A percentile compares a stretch with the other conserved stretches of the same genome.
phyloP scores from a whole-genome alignment of 2,888 invertebrate species.

The Caenorhabditis wallacei region DNA sequence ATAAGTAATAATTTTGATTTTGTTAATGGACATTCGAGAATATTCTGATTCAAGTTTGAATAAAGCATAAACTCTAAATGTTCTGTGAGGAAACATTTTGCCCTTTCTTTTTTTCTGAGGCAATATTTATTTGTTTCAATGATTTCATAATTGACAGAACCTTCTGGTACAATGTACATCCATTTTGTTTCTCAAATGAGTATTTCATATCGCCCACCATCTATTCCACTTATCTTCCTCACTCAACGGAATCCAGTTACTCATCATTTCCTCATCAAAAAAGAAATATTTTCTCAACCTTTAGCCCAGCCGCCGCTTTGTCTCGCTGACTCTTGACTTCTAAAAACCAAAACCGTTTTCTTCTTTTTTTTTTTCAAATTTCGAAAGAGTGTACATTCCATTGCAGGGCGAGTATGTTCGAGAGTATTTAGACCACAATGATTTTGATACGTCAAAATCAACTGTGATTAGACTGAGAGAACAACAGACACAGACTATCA shows the following conservation, averaged over 20 bases:
- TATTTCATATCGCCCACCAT: constrained; percentile 1
- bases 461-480: constrained; percentile 27
- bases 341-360: constrained; percentile 41
- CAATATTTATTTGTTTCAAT: no score
- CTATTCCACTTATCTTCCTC: constrained; percentile 25
- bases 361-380: background rate
- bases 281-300: constrained; percentile 42
- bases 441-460: constrained; percentile 69
- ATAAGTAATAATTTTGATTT: no score
- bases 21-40: no score
- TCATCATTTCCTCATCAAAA: background rate
- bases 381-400: constrained; percentile 8
- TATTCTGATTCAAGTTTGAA: no score
- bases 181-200: no score
- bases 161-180: background rate
- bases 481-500: background rate
- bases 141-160: background rate
- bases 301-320: constrained; percentile 47
- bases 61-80: no score
- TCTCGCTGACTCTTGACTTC: constrained; percentile 46
- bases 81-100: no score
- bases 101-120: no score
- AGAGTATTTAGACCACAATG: constrained; percentile 28
- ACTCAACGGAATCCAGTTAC: constrained; percentile 29
- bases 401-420: background rate